Evolutionary conservation across 2,113 vertebrate species (phyloP), one percentile per base, ranked within the genome.

Genomic region (Dasyprocta punctata): DNA sequence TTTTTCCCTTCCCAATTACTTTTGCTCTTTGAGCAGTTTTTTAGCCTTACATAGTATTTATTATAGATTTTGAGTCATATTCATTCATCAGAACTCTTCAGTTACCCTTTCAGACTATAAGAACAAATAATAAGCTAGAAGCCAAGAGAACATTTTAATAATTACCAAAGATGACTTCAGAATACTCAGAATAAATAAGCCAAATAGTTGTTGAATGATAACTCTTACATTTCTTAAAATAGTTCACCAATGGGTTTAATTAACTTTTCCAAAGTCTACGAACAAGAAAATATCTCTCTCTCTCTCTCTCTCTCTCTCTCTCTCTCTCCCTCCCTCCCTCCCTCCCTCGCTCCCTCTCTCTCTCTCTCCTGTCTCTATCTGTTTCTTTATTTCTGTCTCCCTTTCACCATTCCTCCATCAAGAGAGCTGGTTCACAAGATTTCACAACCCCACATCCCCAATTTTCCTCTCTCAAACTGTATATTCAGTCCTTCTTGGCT

Each of bases 31-130:
- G n/a, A n/a, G n/a, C n/a, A n/a, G n/a, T n/a, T n/a, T n/a, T n/a
- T n/a, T n/a, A n/a, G n/a, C n/a, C n/a, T n/a, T n/a, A n/a, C n/a
- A n/a, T n/a, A n/a, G n/a, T n/a, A n/a, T n/a, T n/a, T n/a, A n/a
- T n/a, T n/a, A n/a, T n/a, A n/a, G n/a, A n/a, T n/a, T n/a, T n/a
- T n/a, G n/a, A n/a, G n/a, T n/a, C n/a, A n/a, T n/a, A n/a, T 71
- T 69, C 82, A 36, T 75, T 47, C 65, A 82, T 75, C 83, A 92
- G 81, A 93, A 36, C 33, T 83, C 80, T 86, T 85, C 52, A 81
- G 54, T 88, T 83, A 75, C 30, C 75, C 80, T 92, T 93, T 96
- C 92, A 86, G 93, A 97, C 28, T 63, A 87, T 63, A 78, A 71
- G 69, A 96, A 83, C 44, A 86, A 92, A 65, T 30, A 90, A 93